Evolutionary conservation across 2,113 vertebrate species (phyloP).

Genomic region (Nannospalax galili): DNA sequence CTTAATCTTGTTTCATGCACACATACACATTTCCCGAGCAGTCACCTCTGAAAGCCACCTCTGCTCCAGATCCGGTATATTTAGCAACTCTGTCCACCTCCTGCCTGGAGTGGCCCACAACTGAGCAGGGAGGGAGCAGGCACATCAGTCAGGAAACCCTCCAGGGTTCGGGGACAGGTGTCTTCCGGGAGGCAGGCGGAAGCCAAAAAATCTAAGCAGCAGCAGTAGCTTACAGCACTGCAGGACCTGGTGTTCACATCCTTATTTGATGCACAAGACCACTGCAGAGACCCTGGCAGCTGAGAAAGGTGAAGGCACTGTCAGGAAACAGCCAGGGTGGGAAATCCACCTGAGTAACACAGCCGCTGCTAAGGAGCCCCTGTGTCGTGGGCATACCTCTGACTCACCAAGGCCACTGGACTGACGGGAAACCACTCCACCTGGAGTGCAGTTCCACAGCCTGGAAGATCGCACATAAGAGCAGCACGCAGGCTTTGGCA

Average conservation of each 20-base stretch:
- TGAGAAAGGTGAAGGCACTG: not conserved
- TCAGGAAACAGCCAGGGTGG: not conserved
- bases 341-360: not conserved
- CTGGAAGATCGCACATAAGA: conserved; percentile 83
- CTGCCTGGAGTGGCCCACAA: not conserved
- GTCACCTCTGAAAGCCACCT: not conserved
- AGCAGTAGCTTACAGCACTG: accelerated
- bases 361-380: accelerated
- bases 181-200: no score
- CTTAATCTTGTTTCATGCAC: not conserved
- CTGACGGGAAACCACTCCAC: conserved; percentile 83
- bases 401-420: not conserved
- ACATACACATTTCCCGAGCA: not conserved
- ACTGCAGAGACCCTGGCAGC: not conserved
- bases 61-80: accelerated
- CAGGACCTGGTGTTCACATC: not conserved
- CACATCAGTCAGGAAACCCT: not conserved
- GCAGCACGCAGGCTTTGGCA: conserved; percentile 82
- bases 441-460: conserved; percentile 79
- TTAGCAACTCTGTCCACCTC: not conserved
- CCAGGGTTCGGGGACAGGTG: not conserved
- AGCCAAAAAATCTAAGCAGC: not conserved
- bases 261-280: not conserved
- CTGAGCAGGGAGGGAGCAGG: not conserved
- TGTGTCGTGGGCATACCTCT: no score